Conservation (phyloP, 2,888 invertebrate species). For the Aporophyla nigra region DNA sequence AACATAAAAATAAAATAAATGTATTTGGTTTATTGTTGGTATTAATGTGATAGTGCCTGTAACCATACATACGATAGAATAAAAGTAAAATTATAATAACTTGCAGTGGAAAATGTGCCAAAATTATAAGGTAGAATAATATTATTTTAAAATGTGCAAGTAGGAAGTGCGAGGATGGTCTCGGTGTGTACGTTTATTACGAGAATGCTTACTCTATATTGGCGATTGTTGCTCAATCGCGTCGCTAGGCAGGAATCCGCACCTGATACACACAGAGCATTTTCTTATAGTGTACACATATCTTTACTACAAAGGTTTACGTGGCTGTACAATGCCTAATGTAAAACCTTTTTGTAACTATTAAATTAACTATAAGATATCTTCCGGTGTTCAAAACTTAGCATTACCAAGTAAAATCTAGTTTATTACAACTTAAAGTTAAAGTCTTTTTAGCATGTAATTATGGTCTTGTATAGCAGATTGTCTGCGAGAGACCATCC, state of each 20-base stretch:
- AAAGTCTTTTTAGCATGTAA: neutral
- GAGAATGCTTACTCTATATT: constrained; percentile 89
- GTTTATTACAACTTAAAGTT: constrained; percentile 5
- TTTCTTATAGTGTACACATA: constrained; percentile 66
- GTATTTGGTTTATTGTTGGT: constrained; percentile 18
- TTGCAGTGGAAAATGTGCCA: constrained; percentile 65
- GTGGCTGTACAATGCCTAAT: constrained; percentile 20
- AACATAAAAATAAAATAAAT: constrained; percentile 15
- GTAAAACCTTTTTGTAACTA: constrained; percentile 30
- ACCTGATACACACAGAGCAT: constrained; percentile 87
- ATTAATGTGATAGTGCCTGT: constrained; percentile 36
- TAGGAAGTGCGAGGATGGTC: constrained; percentile 71
- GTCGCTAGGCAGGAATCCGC: constrained; percentile 90
- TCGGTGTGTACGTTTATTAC: constrained; percentile 67
- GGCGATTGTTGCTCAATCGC: constrained; percentile 89
- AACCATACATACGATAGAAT: constrained; percentile 31
- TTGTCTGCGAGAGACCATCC: constrained; percentile 64
- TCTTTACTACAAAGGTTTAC: constrained; percentile 50
- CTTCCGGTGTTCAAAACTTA: constrained; percentile 29
- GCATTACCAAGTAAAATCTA: constrained; percentile 1
- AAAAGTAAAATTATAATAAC: constrained; percentile 52
- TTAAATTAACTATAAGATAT: constrained; percentile 46
- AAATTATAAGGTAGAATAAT: constrained; percentile 49
- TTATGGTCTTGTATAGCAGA: constrained; percentile 39
- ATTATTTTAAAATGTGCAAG: constrained; percentile 61